Evolutionary conservation across 2,113 vertebrate genomes (phyloP).

Genomic region (Sisor rabdophorus): DNA sequence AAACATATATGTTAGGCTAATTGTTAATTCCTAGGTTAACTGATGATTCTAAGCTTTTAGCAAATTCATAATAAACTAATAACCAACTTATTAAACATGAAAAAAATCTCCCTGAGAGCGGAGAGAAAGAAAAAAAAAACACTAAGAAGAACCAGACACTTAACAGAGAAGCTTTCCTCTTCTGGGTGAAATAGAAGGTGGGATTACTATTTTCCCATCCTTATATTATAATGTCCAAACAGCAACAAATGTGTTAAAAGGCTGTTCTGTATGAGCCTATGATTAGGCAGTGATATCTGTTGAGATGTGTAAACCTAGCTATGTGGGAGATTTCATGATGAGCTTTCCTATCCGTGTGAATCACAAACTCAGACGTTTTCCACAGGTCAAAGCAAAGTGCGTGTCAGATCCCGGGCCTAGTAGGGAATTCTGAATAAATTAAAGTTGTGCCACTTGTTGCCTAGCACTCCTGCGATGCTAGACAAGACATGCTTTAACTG

Average conservation of each 20-base stretch:
- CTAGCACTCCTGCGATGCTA: constrained; percentile 1
- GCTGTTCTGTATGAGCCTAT: background rate
- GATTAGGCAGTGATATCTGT: background rate
- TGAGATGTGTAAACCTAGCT: background rate
- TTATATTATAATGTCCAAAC: constrained; percentile 1
- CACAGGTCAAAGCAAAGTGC: background rate
- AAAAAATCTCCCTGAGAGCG: background rate
- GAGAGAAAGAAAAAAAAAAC: background rate
- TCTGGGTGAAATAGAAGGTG: background rate
- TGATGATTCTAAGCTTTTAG: no score
- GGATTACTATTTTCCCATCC: background rate
- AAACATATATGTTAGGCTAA: no score
- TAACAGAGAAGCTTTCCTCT: background rate
- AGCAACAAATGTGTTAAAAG: background rate
- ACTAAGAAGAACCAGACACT: background rate
- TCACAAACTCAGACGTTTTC: background rate
- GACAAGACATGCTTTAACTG: constrained; percentile 7
- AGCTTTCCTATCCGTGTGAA: background rate
- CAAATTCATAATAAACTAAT: no score
- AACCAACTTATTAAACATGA: no score
- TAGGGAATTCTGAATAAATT: background rate
- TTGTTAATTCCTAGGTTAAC: no score
- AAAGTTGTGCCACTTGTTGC: constrained; percentile 4
- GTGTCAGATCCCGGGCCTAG: background rate
- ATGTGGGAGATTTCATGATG: background rate